These are phyloP conservation scores for Erannis defoliaria DNA, from an alignment of 2,888 invertebrate species.

Conservation along the genomic window DNA sequence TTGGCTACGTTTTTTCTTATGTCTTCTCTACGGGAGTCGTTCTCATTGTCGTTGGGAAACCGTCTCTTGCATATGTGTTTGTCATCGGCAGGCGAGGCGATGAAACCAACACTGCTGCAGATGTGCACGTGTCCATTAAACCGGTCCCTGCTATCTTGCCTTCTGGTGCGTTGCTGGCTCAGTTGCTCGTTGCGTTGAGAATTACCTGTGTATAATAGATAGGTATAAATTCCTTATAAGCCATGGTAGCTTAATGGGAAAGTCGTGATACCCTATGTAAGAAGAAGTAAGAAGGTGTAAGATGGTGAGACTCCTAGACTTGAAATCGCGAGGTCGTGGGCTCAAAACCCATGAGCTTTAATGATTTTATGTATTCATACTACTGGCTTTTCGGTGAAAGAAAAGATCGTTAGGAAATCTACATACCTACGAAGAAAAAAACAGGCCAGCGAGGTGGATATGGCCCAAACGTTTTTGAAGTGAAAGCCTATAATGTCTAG, in stretches of 20 bases:
- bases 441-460: too few species aligned
- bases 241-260: not conserved
- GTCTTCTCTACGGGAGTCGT: not conserved
- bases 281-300: too few species aligned
- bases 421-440: too few species aligned
- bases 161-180: not conserved
- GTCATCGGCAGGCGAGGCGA: constrained; percentile 3
- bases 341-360: too few species aligned
- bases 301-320: too few species aligned
- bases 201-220: constrained; percentile 43
- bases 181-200: constrained; percentile 36
- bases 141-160: not conserved
- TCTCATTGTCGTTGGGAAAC: constrained; percentile 16
- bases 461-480: too few species aligned
- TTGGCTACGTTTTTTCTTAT: not conserved
- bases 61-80: constrained; percentile 21
- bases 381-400: too few species aligned
- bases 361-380: too few species aligned
- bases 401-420: too few species aligned
- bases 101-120: not conserved
- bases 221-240: not conserved
- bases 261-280: too few species aligned
- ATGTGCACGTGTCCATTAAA: constrained; percentile 8
- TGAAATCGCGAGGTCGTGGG: too few species aligned
- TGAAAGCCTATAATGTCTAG: too few species aligned